Base-by-base conservation (phyloP, 2,113 vertebrate genomes). In the Esox niger region DNA sequence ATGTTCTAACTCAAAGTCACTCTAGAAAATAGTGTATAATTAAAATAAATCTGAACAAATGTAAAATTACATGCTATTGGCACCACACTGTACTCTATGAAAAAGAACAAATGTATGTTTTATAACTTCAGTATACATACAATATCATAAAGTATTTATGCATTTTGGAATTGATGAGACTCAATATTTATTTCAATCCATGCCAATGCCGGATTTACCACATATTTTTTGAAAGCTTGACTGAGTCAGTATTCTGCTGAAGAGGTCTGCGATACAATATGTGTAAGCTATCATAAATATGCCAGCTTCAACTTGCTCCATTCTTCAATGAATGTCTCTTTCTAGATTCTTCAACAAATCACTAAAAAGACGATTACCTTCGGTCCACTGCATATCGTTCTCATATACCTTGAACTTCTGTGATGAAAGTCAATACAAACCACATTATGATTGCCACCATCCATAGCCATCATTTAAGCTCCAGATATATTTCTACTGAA, bases 401-500 rank as follows among this genome's bases (percentile, higher is more conserved):
- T 46, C 43, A 35, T 54, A 13, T 4, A 11, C 11, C 26, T 55
- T 31, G 27, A 63, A 43, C 31, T 46, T 56, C 23, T 46, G 29
- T 23, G 54, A 63, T 52, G 20, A 63, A 70, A 64, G 61, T 25
- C 62, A 6, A 43, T 43, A 57, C 17, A 27, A 38, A 43, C 20
- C 46, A 10, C 43, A 26, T 47, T 20, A 23, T 49, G 35, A 27
- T 61, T 52, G 17, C 23, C 35, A 11, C 27, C 38, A 30, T 60
- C 68, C 29, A 54, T 32, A 33, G 43, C 64, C 57, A 29, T 73
- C 25, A 55, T 57, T 68, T 46, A 30, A 20, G 58, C 47, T 47
- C 43, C 32, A 27, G 17, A 13, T 27, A 21, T 64, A 56, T 29
- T 64, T 55, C 10, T 26, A 26, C 33, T 25, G 52, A 26, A 35